A percentile compares a stretch with the other conserved stretches of the same genome.
Conservation (phyloP, 2,888 invertebrate species). For the Chrysomela aeneicollis region DNA sequence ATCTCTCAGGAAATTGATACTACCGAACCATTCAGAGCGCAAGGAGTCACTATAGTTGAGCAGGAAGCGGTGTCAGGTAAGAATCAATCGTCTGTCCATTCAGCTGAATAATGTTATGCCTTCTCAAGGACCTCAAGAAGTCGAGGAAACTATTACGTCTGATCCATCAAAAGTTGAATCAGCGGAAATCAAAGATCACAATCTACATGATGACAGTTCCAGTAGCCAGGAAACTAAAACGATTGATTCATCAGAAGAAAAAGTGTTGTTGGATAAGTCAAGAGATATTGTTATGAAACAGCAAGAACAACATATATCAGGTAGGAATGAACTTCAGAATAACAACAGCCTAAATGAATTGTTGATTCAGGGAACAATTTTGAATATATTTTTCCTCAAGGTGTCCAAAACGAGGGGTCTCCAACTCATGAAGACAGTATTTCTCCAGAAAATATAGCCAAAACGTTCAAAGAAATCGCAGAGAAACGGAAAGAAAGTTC, state of each 20-base stretch:
- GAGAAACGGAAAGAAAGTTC: too few species aligned
- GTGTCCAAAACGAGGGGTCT: too few species aligned
- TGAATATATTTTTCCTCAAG: too few species aligned
- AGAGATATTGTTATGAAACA: background rate
- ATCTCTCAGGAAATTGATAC: background rate
- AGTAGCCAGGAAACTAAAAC: background rate
- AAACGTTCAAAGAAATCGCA: too few species aligned
- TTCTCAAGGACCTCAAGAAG: too few species aligned
- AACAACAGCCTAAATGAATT: too few species aligned
- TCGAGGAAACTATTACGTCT: background rate
- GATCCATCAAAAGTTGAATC: background rate
- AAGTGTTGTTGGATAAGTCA: background rate
- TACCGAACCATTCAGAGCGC: background rate
- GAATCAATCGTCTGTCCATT: background rate
- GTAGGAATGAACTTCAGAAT: too few species aligned
- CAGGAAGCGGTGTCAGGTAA: background rate
- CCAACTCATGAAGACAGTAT: too few species aligned
- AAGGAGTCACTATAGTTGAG: background rate
- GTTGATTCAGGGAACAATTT: too few species aligned
- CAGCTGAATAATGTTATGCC: background rate
- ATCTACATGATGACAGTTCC: background rate
- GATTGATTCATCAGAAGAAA: background rate
- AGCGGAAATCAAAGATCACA: background rate
- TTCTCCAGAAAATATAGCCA: too few species aligned
- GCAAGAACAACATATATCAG: background rate